Percentiles rank a stretch among this genome's conserved stretches.
Evolutionary conservation across 2,888 invertebrate genomes (phyloP).

Genomic region (Hypsopygia costalis): DNA sequence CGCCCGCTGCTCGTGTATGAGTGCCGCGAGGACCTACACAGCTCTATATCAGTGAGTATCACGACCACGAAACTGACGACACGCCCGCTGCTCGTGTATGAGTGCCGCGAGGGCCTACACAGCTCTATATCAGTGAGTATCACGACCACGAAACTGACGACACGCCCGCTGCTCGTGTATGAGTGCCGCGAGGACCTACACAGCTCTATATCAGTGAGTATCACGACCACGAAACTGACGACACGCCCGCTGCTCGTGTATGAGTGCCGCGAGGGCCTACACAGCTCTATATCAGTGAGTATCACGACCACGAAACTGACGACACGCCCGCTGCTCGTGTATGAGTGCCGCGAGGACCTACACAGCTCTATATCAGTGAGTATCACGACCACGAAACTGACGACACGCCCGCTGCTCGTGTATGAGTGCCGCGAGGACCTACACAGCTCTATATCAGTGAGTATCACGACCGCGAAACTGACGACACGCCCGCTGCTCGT

Average conservation of each 20-base stretch:
- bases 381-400: slow-evolving; percentile 98
- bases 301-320: too few relatives aligned
- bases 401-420: slow-evolving; percentile 84
- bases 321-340: too few relatives aligned
- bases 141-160: too few relatives aligned
- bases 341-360: too few relatives aligned
- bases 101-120: slow-evolving; percentile 79
- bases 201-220: slow-evolving; percentile 96
- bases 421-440: slow-evolving; percentile 82
- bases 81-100: slow-evolving; percentile 82
- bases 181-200: slow-evolving; percentile 86
- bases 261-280: slow-evolving; percentile 80
- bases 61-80: slow-evolving; percentile 96
- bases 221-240: slow-evolving; percentile 97
- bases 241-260: slow-evolving; percentile 84
- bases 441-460: slow-evolving; percentile 78
- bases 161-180: too few relatives aligned
- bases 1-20: too few relatives aligned
- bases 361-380: slow-evolving; percentile 96
- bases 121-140: slow-evolving; percentile 76
- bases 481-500: too few relatives aligned
- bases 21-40: slow-evolving; percentile 87
- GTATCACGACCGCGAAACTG: too few relatives aligned
- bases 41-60: slow-evolving; percentile 97
- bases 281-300: slow-evolving; percentile 78